Base-by-base conservation (phyloP, 2,888 invertebrate species). In the Formica aserva region DNA sequence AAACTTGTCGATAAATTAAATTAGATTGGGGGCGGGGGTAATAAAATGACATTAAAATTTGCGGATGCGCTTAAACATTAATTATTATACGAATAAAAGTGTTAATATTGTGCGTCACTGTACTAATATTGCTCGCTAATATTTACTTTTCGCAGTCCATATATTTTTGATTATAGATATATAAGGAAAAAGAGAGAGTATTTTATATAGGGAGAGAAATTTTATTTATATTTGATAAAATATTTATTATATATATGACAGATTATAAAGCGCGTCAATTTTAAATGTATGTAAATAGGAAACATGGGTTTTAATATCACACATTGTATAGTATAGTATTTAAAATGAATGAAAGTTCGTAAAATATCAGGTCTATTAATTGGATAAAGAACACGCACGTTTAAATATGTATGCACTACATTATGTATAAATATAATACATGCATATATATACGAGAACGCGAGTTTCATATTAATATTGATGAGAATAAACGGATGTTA, bases 401-500 rank as follows among this genome's bases (percentile, higher is more conserved):
- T 78, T 32, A 38, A 35, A 67, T 52, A 48, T 48, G 26, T 22
- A 22, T 45, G n/a, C n/a, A 35, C 29, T 6, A 48, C 5, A 15
- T 48, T 48, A 48, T 5, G 26, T 52, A 62, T 18, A 22, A 22
- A 22, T 22, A 22, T 22, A 22, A 9, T 22, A 26, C 26, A 18
- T 32, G 9, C 45, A n/a, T 9, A 26, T 8, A n/a, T n/a, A 26
- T 9, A 22, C 29, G 45, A 78, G 9, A 29, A 55, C 15, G 22
- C 32, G 41, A 60, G 60, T 60, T 71, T 48, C 32, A n/a, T 35
- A 62, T 48, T 72, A 26, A 13, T 26, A 62, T 48, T 72, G 72
- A 78, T 62, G 72, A 48, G 26, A 78, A 71, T 78, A 48, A 71
- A 71, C 60, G 78, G 22, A 78, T 78, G n/a, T 69, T 45, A 45